Evolutionary conservation across 2,888 invertebrate species (phyloP), one percentile per base, ranked within the genome.

Genomic region (Subacronicta megacephala): DNA sequence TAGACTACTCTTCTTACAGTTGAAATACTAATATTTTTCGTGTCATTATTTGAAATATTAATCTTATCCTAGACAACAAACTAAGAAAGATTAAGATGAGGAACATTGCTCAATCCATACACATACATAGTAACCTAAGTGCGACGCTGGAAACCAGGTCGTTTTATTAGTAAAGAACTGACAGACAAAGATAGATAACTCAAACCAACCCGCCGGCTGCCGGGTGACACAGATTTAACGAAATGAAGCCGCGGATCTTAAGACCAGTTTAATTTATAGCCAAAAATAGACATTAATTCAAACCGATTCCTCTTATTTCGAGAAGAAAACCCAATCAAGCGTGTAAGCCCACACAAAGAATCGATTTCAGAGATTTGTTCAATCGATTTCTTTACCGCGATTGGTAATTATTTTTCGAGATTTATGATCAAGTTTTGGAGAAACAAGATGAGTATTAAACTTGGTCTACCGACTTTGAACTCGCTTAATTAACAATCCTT

Each of bases 401-500:
- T 31, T 41, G 37, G 15, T 44, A 43, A 45, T 52, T 54, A 51
- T 65, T 46, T 49, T 20, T 49, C 7, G 15, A 40, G 29, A 40
- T 62, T 69, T 40, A 43, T 43, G 17, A 49, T 23, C 15, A 23
- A 58, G 43, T 47, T 58, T 23, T 20, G 15, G 33, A 61, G 31
- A 20, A 67, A 63, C 31, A 23, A 17, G 26, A 44, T 7, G 29
- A 40, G 42, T 56, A 64, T 46, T 47, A 35, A 62, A 57, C 10
- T 55, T 55, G 47, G 50, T 57, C 41, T 55, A 36, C 46, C 44
- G 51, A 55, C 46, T 55, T 17, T 41, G 10, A 74, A 64, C 40
- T 62, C 51, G 53, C 38, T 51, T 74, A 59, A 71, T 74, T 71
- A 71, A 67, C 59, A 71, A 71, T 52, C 35, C 46, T 50, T 54